Conservation (phyloP, 2,888 invertebrate species). For the Tolmerus cingulatus region DNA sequence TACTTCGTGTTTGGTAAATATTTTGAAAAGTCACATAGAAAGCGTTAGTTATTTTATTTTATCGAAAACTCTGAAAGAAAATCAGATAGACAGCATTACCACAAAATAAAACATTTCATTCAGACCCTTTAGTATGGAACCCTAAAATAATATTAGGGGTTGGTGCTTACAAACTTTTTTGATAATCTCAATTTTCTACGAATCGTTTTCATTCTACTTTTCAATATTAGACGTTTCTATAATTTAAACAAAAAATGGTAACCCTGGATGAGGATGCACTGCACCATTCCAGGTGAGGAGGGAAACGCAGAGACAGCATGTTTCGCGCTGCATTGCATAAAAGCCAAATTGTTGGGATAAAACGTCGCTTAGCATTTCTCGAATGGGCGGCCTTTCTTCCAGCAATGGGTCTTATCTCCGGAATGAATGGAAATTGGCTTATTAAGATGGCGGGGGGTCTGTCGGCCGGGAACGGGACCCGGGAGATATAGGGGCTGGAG, state of each 20-base stretch:
- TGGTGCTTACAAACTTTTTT: too few relatives aligned
- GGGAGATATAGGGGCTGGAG: neutral
- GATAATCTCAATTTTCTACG: neutral
- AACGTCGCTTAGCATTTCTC: conserved; percentile 3
- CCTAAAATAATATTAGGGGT: too few relatives aligned
- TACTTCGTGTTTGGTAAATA: too few relatives aligned
- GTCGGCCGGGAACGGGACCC: neutral
- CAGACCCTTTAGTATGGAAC: too few relatives aligned
- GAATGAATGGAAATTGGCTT: conserved; percentile 42
- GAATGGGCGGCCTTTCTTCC: conserved; percentile 15
- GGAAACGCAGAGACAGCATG: neutral
- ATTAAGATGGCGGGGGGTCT: conserved; percentile 3
- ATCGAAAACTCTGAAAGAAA: too few relatives aligned
- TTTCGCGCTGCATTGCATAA: conserved; percentile 12
- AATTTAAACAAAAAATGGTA: neutral
- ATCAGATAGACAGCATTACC: too few relatives aligned
- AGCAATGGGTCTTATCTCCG: conserved; percentile 6
- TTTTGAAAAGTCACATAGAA: too few relatives aligned
- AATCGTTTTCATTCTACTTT: too few relatives aligned
- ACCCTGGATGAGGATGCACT: neutral
- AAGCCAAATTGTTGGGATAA: neutral
- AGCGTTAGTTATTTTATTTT: too few relatives aligned
- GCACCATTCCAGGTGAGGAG: neutral
- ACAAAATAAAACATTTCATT: too few relatives aligned
- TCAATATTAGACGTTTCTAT: too few relatives aligned